Percentiles rank a stretch among this genome's conserved stretches.
Evolutionary conservation across 2,797 vertebrate species (phyloP).

Genomic region (Sebastes elongatus): DNA sequence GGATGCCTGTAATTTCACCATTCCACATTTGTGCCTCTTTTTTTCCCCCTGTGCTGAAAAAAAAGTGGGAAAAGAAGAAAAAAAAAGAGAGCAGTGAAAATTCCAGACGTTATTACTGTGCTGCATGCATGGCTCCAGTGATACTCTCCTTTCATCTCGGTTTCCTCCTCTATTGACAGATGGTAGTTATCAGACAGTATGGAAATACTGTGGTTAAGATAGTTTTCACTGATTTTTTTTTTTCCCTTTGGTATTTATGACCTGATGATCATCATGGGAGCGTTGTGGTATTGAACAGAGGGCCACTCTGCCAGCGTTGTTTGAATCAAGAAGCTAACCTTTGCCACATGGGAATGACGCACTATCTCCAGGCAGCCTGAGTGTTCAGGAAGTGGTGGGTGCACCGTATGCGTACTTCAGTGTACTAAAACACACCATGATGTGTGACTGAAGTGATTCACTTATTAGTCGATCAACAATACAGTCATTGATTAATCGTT

Average conservation of each 20-base stretch:
- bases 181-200: conserved; percentile 78
- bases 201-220: conserved; percentile 73
- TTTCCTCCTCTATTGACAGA: conserved; percentile 73
- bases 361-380: conserved; percentile 21
- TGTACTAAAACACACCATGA: not conserved
- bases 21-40: conserved; percentile 48
- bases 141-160: conserved; percentile 69
- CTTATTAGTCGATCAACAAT: not conserved
- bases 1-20: conserved; percentile 74
- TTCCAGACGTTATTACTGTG: conserved; percentile 74
- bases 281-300: conserved; percentile 53
- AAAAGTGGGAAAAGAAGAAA: conserved; percentile 32
- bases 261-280: conserved; percentile 68
- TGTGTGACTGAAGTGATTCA: not conserved
- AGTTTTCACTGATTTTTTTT: conserved; percentile 59
- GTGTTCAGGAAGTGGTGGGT: not conserved
- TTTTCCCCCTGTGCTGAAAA: conserved; percentile 13
- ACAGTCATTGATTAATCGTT: not conserved
- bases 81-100: conserved; percentile 57
- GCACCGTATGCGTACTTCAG: not conserved
- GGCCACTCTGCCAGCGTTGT: conserved; percentile 33
- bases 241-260: conserved; percentile 68
- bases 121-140: conserved; percentile 65
- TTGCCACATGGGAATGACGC: conserved; percentile 61
- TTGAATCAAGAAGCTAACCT: conserved; percentile 48